phyloP scores from a whole-genome alignment of 1,140 invertebrate species.

The Nymphalis io region DNA sequence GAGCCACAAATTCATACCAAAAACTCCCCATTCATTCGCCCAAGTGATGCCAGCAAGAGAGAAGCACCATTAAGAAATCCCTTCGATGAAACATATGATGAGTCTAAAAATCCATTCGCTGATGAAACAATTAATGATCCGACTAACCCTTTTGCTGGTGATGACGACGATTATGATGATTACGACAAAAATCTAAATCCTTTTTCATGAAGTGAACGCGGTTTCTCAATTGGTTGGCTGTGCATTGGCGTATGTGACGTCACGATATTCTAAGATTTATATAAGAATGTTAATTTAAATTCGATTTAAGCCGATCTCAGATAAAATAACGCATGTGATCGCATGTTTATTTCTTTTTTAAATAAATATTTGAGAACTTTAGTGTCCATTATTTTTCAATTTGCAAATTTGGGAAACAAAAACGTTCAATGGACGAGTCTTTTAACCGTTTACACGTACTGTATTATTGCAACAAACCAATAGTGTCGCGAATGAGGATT shows the following conservation, averaged over 20 bases:
- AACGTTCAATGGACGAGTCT: no score
- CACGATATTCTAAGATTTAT: background rate
- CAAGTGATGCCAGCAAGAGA: slow-evolving; percentile 36
- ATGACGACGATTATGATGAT: slow-evolving; percentile 57
- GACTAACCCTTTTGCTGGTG: slow-evolving; percentile 82
- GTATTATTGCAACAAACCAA: no score
- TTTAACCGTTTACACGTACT: no score
- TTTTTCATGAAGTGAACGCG: slow-evolving; percentile 69
- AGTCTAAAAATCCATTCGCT: slow-evolving; percentile 81
- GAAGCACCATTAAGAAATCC: slow-evolving; percentile 78
- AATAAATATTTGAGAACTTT: no score
- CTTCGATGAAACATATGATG: slow-evolving; percentile 82
- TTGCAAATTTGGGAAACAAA: no score
- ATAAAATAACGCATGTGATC: no score
- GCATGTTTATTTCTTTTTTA: no score
- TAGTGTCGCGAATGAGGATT: no score
- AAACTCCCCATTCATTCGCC: slow-evolving; percentile 44
- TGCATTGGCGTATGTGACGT: background rate
- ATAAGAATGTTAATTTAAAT: background rate
- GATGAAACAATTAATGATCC: slow-evolving; percentile 68
- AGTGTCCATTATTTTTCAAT: no score
- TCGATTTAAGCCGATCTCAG: no score
- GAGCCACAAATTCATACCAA: slow-evolving; percentile 49
- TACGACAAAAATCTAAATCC: slow-evolving; percentile 86
- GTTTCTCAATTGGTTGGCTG: background rate